These are phyloP conservation scores for Cabera pusaria DNA, from an alignment of 2,888 invertebrate genomes.

Conservation along the genomic window DNA sequence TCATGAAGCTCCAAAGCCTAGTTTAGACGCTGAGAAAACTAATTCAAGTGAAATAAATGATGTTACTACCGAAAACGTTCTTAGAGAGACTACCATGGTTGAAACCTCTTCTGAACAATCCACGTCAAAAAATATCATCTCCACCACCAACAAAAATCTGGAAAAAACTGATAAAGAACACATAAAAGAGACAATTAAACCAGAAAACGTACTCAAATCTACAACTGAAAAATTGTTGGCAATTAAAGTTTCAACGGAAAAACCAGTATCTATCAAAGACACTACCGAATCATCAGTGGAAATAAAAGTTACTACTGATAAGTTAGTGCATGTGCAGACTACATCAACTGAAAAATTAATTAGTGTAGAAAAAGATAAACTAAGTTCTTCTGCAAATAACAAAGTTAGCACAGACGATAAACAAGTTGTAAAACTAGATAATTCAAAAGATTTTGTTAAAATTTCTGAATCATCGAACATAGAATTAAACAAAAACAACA, in stretches of 20 bases:
- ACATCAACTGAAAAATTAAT: slow-evolving; percentile 4
- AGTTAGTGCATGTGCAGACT: slow-evolving; percentile 2
- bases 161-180: slow-evolving; percentile 29
- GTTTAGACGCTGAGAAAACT: too few relatives aligned
- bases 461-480: slow-evolving; percentile 35
- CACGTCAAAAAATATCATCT: slow-evolving; percentile 1
- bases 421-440: slow-evolving; percentile 20
- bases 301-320: slow-evolving; percentile 8
- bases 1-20: slow-evolving; percentile 53
- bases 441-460: slow-evolving; percentile 39
- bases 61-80: too few relatives aligned
- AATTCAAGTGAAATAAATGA: too few relatives aligned
- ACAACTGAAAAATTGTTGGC: neutral
- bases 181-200: too few relatives aligned
- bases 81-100: too few relatives aligned
- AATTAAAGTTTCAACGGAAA: slow-evolving; percentile 23
- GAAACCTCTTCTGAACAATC: slow-evolving; percentile 27
- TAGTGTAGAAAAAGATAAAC: slow-evolving; percentile 25
- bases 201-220: too few relatives aligned
- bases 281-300: slow-evolving; percentile 6
- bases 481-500: slow-evolving; percentile 11
- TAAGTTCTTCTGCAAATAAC: slow-evolving; percentile 20
- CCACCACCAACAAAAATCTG: slow-evolving; percentile 15
- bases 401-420: slow-evolving; percentile 18
- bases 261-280: slow-evolving; percentile 1